Percentiles rank a stretch among this genome's conserved stretches.
Evolutionary conservation across 2,113 vertebrate genomes (phyloP).

Genomic region (Sialia sialis): DNA sequence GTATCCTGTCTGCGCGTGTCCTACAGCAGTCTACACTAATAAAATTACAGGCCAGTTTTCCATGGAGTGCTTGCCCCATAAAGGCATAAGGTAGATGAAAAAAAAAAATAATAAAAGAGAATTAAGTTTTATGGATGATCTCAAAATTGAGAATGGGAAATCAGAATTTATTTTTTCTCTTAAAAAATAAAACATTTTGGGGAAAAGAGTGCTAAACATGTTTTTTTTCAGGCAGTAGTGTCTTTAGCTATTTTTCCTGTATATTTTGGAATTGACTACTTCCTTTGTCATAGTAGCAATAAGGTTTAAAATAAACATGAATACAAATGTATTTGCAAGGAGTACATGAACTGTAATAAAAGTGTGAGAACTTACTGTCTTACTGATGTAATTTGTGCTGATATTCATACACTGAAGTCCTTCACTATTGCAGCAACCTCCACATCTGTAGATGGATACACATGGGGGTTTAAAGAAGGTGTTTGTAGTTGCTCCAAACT

Average conservation of each 20-base stretch:
- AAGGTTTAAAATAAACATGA: neutral
- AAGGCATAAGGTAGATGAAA: neutral
- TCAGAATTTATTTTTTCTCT: neutral
- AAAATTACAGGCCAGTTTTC: neutral
- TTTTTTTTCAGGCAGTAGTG: neutral
- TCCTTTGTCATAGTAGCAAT: neutral
- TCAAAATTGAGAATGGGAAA: neutral
- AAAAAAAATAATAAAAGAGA: neutral
- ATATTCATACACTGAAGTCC: constrained; percentile 94
- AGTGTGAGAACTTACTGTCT: constrained; percentile 83
- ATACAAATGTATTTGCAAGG: neutral
- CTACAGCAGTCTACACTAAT: neutral
- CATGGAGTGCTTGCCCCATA: neutral
- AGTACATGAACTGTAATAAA: neutral
- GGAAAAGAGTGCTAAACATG: rapidly evolving
- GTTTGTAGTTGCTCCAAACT: constrained; percentile 96
- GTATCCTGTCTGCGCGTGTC: neutral
- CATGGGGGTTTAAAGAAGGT: constrained; percentile 99
- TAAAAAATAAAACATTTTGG: neutral
- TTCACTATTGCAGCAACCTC: constrained; percentile 98
- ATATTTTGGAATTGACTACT: neutral
- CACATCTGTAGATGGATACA: constrained; percentile 99
- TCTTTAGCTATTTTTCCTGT: neutral
- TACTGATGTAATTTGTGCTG: constrained; percentile 93
- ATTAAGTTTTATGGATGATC: neutral